Conservation (phyloP, 2,888 invertebrate genomes). For the Drosophila melanosoma region DNA sequence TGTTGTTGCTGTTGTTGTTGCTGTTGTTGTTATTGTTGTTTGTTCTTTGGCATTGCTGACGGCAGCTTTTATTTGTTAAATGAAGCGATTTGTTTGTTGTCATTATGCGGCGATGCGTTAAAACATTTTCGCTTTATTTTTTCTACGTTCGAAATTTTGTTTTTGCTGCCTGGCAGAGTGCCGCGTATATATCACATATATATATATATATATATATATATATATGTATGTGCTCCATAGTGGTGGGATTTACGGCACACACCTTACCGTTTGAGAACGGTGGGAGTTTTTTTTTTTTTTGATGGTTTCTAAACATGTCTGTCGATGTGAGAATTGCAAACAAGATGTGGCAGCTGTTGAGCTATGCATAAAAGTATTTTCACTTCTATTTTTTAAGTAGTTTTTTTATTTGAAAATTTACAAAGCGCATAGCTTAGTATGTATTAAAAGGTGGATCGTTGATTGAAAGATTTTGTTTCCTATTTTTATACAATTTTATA, state of each 20-base stretch:
- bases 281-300: constrained; percentile 29
- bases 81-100: constrained; percentile 83
- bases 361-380: constrained; percentile 14
- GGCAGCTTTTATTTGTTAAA: constrained; percentile 83
- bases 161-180: constrained; percentile 46
- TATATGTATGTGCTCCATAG: constrained; percentile 28
- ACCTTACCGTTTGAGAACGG: constrained; percentile 35
- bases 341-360: constrained; percentile 67
- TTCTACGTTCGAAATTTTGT: constrained; percentile 68
- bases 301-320: constrained; percentile 34
- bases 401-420: constrained; percentile 1
- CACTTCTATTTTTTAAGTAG: constrained; percentile 2
- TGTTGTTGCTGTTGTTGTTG: constrained; percentile 32
- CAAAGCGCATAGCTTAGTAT: background rate
- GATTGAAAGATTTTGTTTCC: background rate
- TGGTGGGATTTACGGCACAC: constrained; percentile 60
- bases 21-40: constrained; percentile 38
- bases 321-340: constrained; percentile 73
- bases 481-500: background rate
- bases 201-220: background rate
- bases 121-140: constrained; percentile 82
- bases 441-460: constrained; percentile 16
- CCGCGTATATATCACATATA: constrained; percentile 13
- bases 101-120: constrained; percentile 81
- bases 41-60: constrained; percentile 66